phyloP scores from a whole-genome alignment of 2,797 vertebrate species.

The Clarias platycephalus region DNA sequence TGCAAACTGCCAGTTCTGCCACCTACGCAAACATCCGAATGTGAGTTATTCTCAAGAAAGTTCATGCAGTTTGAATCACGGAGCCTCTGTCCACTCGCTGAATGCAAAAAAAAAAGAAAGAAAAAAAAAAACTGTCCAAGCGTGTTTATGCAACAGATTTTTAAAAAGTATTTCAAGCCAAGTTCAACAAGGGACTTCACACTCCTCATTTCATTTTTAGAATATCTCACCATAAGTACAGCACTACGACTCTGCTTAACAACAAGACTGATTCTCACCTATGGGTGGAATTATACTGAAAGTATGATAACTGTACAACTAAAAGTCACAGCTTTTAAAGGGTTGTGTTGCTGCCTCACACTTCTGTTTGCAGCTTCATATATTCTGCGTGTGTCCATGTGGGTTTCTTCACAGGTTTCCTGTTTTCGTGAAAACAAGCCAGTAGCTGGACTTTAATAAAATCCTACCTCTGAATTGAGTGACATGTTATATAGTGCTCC shows the following conservation, averaged over 20 bases:
- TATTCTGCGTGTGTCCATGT: background rate
- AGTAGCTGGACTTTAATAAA: background rate
- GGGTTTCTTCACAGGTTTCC: background rate
- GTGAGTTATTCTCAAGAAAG: slow-evolving; percentile 38
- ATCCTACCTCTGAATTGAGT: background rate
- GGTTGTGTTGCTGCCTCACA: background rate
- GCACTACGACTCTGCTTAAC: slow-evolving; percentile 16
- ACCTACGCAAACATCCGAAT: slow-evolving; percentile 46
- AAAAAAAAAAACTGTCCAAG: slow-evolving; percentile 7
- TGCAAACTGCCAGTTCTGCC: slow-evolving; percentile 40
- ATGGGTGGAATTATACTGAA: background rate
- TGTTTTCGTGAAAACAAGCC: background rate
- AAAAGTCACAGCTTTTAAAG: background rate
- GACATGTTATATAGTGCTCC: too few relatives aligned
- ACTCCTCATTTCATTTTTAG: slow-evolving; percentile 31
- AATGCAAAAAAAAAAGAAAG: slow-evolving; percentile 20
- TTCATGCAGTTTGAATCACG: slow-evolving; percentile 45
- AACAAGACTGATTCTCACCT: slow-evolving; percentile 24
- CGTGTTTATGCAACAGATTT: slow-evolving; percentile 42
- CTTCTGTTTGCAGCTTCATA: background rate
- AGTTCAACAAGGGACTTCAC: slow-evolving; percentile 35
- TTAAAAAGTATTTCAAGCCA: slow-evolving; percentile 30
- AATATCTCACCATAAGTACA: slow-evolving; percentile 24
- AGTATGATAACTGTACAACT: slow-evolving; percentile 6
- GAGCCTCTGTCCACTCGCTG: slow-evolving; percentile 39